A percentile compares a stretch with the other conserved stretches of the same genome.
These are phyloP conservation scores for Xestia ashworthii DNA, from an alignment of 2,888 invertebrate species.

Conservation along the genomic window DNA sequence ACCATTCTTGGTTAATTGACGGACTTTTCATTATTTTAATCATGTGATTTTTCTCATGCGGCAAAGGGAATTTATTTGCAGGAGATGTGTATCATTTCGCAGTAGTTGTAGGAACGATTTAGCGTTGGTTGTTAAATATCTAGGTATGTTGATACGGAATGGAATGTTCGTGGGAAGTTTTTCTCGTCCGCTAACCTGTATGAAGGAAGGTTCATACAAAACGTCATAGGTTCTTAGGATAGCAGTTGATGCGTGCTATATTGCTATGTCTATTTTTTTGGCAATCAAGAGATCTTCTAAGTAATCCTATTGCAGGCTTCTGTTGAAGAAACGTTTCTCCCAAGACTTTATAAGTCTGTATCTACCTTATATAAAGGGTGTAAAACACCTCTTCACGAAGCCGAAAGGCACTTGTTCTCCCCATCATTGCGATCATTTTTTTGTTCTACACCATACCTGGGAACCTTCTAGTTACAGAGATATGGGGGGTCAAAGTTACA, in stretches of 20 bases:
- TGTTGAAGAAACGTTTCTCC: neutral
- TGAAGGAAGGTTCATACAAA: neutral
- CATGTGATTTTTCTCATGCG: slow-evolving; percentile 53
- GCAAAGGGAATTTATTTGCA: slow-evolving; percentile 32
- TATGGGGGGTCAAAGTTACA: no score
- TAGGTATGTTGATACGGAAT: slow-evolving; percentile 28
- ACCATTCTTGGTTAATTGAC: slow-evolving; percentile 32
- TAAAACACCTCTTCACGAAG: no score
- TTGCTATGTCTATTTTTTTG: slow-evolving; percentile 1
- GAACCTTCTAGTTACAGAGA: no score
- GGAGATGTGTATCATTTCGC: slow-evolving; percentile 54
- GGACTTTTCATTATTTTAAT: slow-evolving; percentile 48
- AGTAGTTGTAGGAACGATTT: slow-evolving; percentile 44
- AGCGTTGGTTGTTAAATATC: slow-evolving; percentile 30
- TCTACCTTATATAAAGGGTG: neutral
- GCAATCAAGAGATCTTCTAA: neutral
- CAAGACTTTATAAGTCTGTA: neutral
- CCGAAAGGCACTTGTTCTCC: no score
- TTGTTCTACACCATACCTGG: no score
- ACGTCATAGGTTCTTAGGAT: neutral
- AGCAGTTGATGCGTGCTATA: neutral
- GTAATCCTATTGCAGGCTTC: no score
- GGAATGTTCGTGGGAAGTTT: slow-evolving; percentile 27
- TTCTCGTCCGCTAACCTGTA: neutral
- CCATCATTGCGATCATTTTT: no score